Conservation (phyloP, 2,797 vertebrate genomes). For the Notamacropus eugenii region DNA sequence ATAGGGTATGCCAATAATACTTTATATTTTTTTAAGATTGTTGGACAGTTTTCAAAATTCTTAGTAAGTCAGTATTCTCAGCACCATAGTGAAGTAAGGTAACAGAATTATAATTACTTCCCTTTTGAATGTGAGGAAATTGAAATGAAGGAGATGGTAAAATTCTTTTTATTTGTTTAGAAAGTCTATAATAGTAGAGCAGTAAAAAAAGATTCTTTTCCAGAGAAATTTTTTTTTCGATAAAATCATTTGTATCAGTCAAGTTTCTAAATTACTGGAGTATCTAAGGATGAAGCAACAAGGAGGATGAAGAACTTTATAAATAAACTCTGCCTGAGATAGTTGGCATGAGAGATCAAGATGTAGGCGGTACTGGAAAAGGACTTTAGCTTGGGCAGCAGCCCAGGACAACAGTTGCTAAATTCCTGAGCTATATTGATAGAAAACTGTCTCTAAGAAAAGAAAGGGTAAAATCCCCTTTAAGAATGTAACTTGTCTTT, state of each 20-base stretch:
- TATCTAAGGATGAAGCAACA: constrained; percentile 78
- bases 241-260: constrained; percentile 66
- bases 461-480: constrained; percentile 68
- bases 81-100: constrained; percentile 17
- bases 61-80: constrained; percentile 32
- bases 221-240: constrained; percentile 23
- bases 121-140: background rate
- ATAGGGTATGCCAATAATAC: background rate
- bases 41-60: constrained; percentile 20
- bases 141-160: constrained; percentile 37
- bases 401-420: constrained; percentile 73
- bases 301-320: constrained; percentile 77
- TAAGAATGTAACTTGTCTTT: constrained; percentile 58
- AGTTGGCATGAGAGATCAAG: constrained; percentile 77
- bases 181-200: background rate
- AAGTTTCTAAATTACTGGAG: constrained; percentile 74
- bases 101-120: background rate
- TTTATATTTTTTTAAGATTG: background rate
- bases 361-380: constrained; percentile 76
- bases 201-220: constrained; percentile 29
- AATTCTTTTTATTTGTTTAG: constrained; percentile 52
- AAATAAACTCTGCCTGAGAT: constrained; percentile 77
- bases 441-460: constrained; percentile 60
- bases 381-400: constrained; percentile 70
- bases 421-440: constrained; percentile 57